These are phyloP conservation scores for Cricetomys ansorgei DNA, from an alignment of 2,113 vertebrate species.

Conservation along the genomic window DNA sequence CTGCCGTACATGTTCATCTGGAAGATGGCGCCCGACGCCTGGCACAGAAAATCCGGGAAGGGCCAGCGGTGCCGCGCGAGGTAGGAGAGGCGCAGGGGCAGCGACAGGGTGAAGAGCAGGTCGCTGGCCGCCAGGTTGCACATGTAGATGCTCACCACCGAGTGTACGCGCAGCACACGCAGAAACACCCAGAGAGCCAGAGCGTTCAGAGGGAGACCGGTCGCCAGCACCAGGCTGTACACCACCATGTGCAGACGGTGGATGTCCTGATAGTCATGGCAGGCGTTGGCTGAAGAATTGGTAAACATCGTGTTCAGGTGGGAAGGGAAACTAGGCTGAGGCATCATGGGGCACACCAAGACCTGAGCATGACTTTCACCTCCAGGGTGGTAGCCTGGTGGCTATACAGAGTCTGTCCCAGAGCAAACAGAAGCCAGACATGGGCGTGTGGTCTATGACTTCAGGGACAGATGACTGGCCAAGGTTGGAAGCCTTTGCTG, in stretches of 20 bases:
- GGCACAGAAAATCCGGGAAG: slow-evolving; percentile 87
- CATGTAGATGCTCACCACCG: slow-evolving; percentile 90
- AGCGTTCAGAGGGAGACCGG: slow-evolving; percentile 85
- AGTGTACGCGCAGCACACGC: slow-evolving; percentile 84
- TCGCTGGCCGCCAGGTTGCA: slow-evolving; percentile 90
- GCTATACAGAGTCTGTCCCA: neutral
- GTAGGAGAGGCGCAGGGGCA: slow-evolving; percentile 89
- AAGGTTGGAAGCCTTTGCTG: neutral
- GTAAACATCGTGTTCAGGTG: neutral
- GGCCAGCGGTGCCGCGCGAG: slow-evolving; percentile 87
- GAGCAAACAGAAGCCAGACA: neutral
- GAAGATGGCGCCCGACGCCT: slow-evolving; percentile 89
- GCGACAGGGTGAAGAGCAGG: slow-evolving; percentile 88
- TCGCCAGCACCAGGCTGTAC: slow-evolving; percentile 84
- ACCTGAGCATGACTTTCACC: neutral
- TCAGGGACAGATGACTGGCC: neutral
- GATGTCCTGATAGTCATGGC: slow-evolving; percentile 80
- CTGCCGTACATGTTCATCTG: slow-evolving; percentile 93
- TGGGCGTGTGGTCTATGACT: neutral
- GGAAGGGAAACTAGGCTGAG: neutral
- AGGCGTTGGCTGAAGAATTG: slow-evolving; percentile 27
- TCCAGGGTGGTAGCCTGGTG: neutral
- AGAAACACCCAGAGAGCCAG: slow-evolving; percentile 87
- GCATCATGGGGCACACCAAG: neutral
- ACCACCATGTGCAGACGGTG: slow-evolving; percentile 86